Evolutionary conservation across 2,797 vertebrate species (phyloP).

Genomic region (Falco concolor): DNA sequence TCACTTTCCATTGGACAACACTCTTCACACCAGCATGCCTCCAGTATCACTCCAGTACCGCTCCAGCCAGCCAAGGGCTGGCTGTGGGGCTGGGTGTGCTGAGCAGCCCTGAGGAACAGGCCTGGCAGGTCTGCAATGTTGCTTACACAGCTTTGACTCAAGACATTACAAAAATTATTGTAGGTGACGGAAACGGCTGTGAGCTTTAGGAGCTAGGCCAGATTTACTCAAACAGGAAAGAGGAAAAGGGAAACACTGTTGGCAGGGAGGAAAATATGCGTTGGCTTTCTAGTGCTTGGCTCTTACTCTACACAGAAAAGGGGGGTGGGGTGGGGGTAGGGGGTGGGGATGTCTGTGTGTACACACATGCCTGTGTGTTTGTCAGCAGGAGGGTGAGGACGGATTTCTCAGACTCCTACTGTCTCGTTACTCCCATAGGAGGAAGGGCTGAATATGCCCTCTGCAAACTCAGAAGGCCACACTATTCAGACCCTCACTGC

Average conservation of each 20-base stretch:
- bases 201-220: neutral
- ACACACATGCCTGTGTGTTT: neutral
- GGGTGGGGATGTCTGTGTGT: neutral
- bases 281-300: neutral
- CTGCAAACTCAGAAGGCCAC: neutral
- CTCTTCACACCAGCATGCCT: neutral
- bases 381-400: neutral
- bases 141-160: neutral
- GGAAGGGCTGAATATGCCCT: neutral
- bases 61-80: neutral
- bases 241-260: conserved; percentile 11
- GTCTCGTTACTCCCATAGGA: neutral
- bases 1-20: neutral
- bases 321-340: neutral
- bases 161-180: neutral
- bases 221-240: conserved; percentile 9
- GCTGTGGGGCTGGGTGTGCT: accelerated
- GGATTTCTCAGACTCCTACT: neutral
- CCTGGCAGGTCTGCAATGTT: neutral
- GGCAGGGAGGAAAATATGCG: neutral
- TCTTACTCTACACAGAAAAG: neutral
- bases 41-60: neutral
- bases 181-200: neutral
- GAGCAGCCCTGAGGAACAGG: neutral
- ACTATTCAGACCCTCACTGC: neutral